Evolutionary conservation across 2,797 vertebrate genomes (phyloP).

Genomic region (Sternotherus odoratus): DNA sequence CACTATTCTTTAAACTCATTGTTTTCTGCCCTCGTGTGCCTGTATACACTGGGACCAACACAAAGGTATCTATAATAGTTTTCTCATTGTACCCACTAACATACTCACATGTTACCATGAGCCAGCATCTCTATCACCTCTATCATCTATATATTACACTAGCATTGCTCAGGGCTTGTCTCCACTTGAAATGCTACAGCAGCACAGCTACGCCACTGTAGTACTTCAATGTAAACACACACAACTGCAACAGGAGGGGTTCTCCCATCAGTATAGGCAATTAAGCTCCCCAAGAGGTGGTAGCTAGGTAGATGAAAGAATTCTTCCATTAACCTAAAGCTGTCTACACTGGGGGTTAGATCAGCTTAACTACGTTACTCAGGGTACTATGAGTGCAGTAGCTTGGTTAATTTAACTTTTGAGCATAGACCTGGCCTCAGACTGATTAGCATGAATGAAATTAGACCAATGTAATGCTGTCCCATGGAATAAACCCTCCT

Average conservation of each 20-base stretch:
- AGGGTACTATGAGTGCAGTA: not conserved
- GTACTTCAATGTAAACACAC: not conserved
- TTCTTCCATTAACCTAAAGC: not conserved
- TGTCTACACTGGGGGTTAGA: not conserved
- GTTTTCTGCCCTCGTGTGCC: not conserved
- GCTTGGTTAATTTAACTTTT: not conserved
- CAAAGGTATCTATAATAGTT: not conserved
- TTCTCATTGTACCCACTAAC: not conserved
- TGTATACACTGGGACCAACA: not conserved
- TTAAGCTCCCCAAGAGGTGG: not conserved
- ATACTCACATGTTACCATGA: not conserved
- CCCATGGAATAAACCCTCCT: not conserved
- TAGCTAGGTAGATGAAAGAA: not conserved
- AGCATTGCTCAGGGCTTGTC: not conserved
- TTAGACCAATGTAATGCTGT: not conserved
- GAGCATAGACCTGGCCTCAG: not conserved
- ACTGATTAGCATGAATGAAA: fast-evolving
- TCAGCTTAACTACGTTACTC: not conserved
- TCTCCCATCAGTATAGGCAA: not conserved
- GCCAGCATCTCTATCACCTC: not conserved
- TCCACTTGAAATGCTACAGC: no score
- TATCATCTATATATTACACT: not conserved
- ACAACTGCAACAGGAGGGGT: not conserved
- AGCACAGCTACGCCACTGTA: not conserved
- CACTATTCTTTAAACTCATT: not conserved